These are phyloP conservation scores for Trissonchulus latispiculum DNA, from an alignment of 2,888 invertebrate genomes.

Conservation along the genomic window DNA sequence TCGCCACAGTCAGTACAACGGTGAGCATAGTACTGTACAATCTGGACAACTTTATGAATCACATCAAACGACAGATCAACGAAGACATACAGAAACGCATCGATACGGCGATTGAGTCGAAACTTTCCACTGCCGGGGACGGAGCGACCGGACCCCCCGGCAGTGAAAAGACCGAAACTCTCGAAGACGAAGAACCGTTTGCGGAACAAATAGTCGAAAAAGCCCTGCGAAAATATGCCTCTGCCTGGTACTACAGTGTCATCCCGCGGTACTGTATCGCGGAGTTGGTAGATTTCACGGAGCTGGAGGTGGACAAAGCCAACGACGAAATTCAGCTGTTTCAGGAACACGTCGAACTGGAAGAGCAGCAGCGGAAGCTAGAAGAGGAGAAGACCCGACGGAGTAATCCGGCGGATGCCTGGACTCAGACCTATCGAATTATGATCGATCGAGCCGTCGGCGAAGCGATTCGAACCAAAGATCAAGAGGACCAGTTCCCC, in stretches of 20 bases:
- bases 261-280: not conserved
- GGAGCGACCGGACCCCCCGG: not conserved
- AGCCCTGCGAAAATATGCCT: not conserved
- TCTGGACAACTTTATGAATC: conserved; percentile 10
- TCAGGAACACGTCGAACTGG: not conserved
- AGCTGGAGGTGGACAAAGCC: not conserved
- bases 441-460: not conserved
- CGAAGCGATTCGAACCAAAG: not conserved
- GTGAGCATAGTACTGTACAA: not conserved
- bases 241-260: not conserved
- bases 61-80: conserved; percentile 1
- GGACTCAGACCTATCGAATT: not conserved
- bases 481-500: not conserved
- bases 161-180: not conserved
- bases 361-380: conserved; percentile 5
- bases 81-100: conserved; percentile 2
- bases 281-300: not conserved
- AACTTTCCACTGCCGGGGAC: not conserved
- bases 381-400: not conserved
- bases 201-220: conserved; percentile 5
- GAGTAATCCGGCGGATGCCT: not conserved
- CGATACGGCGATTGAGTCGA: not conserved
- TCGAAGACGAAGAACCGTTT: conserved; percentile 1
- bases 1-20: conserved; percentile 13
- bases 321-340: not conserved